Percentiles rank a stretch among this genome's conserved stretches.
Conservation (phyloP, 2,797 vertebrate genomes). For the Aldrovandia affinis region DNA sequence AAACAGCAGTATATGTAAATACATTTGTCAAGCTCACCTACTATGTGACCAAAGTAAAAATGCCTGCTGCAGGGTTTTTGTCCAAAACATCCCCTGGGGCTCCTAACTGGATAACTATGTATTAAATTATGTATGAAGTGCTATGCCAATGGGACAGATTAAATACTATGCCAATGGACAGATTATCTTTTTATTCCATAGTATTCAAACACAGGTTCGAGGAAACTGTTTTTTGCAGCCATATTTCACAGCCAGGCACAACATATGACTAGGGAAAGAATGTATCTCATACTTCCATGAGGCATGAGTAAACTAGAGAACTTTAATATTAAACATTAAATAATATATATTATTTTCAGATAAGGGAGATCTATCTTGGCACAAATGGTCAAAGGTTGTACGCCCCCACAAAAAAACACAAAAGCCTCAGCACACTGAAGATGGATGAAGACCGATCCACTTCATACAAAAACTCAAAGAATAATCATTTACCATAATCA, state of each 20-base stretch:
- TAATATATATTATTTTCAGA: background rate
- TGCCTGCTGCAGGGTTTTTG: background rate
- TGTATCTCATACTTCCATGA: background rate
- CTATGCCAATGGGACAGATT: background rate
- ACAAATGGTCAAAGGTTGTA: background rate
- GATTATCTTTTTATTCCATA: background rate
- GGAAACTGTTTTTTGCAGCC: background rate
- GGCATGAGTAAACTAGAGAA: no score
- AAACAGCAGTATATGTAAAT: background rate
- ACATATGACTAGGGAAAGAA: background rate
- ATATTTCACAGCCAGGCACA: background rate
- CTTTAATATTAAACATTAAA: no score
- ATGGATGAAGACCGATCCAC: background rate
- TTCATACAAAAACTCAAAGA: background rate
- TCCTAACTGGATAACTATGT: background rate
- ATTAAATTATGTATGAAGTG: no score
- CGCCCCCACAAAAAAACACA: background rate
- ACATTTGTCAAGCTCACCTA: background rate
- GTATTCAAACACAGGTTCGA: background rate
- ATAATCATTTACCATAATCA: no score
- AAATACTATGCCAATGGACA: background rate
- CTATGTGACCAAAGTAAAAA: background rate
- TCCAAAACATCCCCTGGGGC: background rate
- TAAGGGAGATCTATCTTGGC: background rate
- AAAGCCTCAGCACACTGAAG: background rate